Conservation (phyloP, 2,888 invertebrate genomes). For the Philopedon plagiatum region DNA sequence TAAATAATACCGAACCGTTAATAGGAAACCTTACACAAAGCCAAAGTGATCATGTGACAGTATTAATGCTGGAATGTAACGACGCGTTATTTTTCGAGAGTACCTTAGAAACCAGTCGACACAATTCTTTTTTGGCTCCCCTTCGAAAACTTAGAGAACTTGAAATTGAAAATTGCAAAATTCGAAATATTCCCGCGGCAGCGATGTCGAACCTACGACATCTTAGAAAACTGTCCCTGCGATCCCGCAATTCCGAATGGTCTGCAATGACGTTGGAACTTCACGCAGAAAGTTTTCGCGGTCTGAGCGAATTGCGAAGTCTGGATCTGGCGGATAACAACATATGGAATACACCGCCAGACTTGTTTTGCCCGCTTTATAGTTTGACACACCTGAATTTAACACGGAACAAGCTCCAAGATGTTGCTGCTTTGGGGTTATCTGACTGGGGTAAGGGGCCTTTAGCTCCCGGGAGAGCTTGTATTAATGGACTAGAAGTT, state of each 20-base stretch:
- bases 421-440: constrained; percentile 82
- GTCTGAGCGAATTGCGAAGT: constrained; percentile 77
- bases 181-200: constrained; percentile 80
- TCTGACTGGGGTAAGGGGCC: constrained; percentile 81
- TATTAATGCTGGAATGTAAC: constrained; percentile 80
- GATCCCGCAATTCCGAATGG: constrained; percentile 86
- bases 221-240: constrained; percentile 77
- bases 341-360: constrained; percentile 81
- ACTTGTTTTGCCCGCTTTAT: constrained; percentile 81
- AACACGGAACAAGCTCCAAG: constrained; percentile 84
- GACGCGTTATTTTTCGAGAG: constrained; percentile 83
- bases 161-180: constrained; percentile 83
- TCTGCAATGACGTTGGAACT: constrained; percentile 84
- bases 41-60: constrained; percentile 79
- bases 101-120: constrained; percentile 71
- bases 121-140: constrained; percentile 72
- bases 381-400: constrained; percentile 80
- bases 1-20: constrained; percentile 78
- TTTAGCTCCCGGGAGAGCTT: constrained; percentile 73
- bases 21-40: constrained; percentile 79
- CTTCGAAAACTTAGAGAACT: constrained; percentile 79
- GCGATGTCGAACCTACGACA: constrained; percentile 79
- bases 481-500: constrained; percentile 78
- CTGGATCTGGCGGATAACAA: constrained; percentile 84
- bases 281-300: constrained; percentile 79